These are phyloP conservation scores for Dicyrtomina minuta DNA, from an alignment of 2,888 invertebrate genomes.

Conservation along the genomic window DNA sequence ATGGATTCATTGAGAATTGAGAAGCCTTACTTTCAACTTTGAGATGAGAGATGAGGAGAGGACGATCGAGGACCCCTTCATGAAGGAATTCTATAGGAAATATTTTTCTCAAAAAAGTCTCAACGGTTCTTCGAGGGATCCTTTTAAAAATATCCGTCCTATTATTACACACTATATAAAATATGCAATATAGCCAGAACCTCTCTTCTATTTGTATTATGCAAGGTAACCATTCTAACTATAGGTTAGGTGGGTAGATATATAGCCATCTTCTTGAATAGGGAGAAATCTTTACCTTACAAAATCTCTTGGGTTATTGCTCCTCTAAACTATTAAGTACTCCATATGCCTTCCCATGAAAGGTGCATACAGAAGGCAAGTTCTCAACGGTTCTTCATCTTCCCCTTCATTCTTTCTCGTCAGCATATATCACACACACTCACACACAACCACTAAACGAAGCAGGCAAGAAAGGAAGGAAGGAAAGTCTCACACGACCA, in stretches of 20 bases:
- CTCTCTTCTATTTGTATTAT: too few species aligned
- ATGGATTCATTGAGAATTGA: background rate
- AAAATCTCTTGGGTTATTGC: constrained; percentile 18
- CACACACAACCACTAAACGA: background rate
- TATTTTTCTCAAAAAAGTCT: constrained; percentile 25
- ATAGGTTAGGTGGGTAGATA: too few species aligned
- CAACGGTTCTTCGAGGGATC: constrained; percentile 25
- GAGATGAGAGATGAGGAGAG: too few species aligned
- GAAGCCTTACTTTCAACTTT: too few species aligned
- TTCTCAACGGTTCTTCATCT: constrained; percentile 24
- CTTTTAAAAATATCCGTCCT: constrained; percentile 22
- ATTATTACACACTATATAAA: too few species aligned
- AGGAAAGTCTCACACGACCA: too few species aligned
- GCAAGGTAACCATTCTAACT: too few species aligned
- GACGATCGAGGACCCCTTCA: too few species aligned
- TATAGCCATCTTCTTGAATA: constrained; percentile 3
- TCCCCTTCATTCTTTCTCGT: background rate
- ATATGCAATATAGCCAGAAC: too few species aligned
- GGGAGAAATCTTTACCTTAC: constrained; percentile 19
- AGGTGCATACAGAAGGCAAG: background rate
- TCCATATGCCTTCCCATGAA: background rate
- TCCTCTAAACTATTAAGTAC: constrained; percentile 5
- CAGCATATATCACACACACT: constrained; percentile 6
- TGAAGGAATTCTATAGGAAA: constrained; percentile 7
- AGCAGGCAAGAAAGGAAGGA: constrained; percentile 1